Evolutionary conservation across 1,140 invertebrate genomes (phyloP).

Genomic region (Gonioctena quinquepunctata): DNA sequence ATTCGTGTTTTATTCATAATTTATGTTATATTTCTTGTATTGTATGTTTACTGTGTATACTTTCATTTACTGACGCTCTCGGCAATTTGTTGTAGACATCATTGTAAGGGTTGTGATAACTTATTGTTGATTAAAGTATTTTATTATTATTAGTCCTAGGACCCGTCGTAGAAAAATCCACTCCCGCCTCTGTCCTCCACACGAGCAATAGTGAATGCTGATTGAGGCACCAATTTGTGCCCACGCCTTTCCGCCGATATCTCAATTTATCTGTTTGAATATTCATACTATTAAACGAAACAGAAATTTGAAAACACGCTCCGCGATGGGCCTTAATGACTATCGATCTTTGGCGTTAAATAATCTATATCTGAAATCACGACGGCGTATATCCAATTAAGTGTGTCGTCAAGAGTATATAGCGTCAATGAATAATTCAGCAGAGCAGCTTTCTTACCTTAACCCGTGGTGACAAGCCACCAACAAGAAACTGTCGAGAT

Average conservation of each 20-base stretch:
- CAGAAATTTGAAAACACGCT: slow-evolving; percentile 17
- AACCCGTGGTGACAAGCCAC: slow-evolving; percentile 50
- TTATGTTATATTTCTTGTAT: no score
- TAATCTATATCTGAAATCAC: slow-evolving; percentile 25
- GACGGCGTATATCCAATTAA: slow-evolving; percentile 29
- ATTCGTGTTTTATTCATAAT: no score
- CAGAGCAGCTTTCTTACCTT: slow-evolving; percentile 51
- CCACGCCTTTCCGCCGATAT: not conserved
- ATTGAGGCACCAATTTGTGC: slow-evolving; percentile 1
- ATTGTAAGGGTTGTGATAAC: no score
- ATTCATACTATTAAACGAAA: slow-evolving; percentile 20
- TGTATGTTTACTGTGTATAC: no score
- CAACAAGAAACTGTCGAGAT: slow-evolving; percentile 53
- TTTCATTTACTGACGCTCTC: no score
- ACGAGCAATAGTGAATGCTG: not conserved
- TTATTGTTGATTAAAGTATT: no score
- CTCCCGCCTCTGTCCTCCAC: no score
- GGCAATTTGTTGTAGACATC: no score
- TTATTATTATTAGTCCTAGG: no score
- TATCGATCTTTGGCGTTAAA: slow-evolving; percentile 22
- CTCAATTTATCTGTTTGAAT: slow-evolving; percentile 18
- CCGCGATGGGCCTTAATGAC: slow-evolving; percentile 1
- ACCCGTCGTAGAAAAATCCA: no score
- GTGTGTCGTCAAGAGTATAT: slow-evolving; percentile 10
- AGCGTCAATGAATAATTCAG: slow-evolving; percentile 49